These are phyloP conservation scores for Ferdinandea cuprea DNA, from an alignment of 2,888 invertebrate genomes.

Conservation along the genomic window DNA sequence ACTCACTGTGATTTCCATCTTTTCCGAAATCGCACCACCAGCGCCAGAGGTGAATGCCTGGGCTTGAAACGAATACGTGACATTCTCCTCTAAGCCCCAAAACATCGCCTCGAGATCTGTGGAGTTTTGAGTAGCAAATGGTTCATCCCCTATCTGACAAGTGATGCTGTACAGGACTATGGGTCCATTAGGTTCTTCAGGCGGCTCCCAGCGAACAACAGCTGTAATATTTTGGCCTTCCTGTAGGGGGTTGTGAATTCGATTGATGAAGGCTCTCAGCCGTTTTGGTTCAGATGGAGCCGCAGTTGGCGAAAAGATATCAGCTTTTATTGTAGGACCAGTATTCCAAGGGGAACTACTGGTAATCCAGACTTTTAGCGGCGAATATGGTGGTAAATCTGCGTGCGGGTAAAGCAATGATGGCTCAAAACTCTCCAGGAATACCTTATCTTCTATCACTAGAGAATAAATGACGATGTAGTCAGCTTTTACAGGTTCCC, in stretches of 20 bases:
- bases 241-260: constrained; percentile 80
- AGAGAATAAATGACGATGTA: constrained; percentile 93
- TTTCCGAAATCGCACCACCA: constrained; percentile 88
- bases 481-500: constrained; percentile 90
- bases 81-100: constrained; percentile 85
- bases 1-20: constrained; percentile 84
- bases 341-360: constrained; percentile 94
- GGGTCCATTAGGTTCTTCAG: constrained; percentile 89
- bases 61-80: constrained; percentile 89
- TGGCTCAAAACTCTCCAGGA: constrained; percentile 77
- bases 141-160: constrained; percentile 86
- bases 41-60: constrained; percentile 92
- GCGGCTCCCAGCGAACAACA: constrained; percentile 92
- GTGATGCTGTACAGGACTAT: constrained; percentile 86
- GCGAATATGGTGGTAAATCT: constrained; percentile 86
- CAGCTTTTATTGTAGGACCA: constrained; percentile 86
- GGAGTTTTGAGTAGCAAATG: constrained; percentile 83
- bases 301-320: constrained; percentile 91
- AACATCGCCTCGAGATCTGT: constrained; percentile 83
- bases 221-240: constrained; percentile 83
- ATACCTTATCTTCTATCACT: constrained; percentile 83
- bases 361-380: constrained; percentile 89
- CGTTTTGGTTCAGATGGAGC: constrained; percentile 90
- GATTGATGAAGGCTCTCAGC: constrained; percentile 89
- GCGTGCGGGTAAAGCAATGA: constrained; percentile 83